Evolutionary conservation across 2,797 vertebrate genomes (phyloP).

Genomic region (Pristis pectinata): DNA sequence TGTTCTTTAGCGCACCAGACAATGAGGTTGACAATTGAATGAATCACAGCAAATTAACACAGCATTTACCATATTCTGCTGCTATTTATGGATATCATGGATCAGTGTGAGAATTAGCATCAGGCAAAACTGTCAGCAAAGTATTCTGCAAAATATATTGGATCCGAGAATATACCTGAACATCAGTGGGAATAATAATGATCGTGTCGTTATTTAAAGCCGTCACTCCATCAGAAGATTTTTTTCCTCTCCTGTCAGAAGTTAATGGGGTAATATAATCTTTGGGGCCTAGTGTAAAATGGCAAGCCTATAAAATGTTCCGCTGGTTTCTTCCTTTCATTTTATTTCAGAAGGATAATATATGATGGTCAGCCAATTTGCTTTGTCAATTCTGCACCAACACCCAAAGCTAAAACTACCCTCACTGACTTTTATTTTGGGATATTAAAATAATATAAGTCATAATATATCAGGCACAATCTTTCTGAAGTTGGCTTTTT

Average conservation of each 20-base stretch:
- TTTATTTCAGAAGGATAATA: neutral
- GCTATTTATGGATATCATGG: neutral
- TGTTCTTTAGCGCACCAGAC: neutral
- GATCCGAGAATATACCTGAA: neutral
- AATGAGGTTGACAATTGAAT: neutral
- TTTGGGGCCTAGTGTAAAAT: neutral
- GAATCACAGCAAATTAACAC: slow-evolving; percentile 10
- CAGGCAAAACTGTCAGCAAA: neutral
- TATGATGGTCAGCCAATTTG: neutral
- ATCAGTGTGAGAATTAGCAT: neutral
- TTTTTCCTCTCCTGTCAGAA: neutral
- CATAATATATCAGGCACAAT: neutral
- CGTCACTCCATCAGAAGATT: neutral
- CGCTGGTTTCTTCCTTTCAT: neutral
- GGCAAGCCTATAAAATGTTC: neutral
- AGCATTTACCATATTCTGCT: neutral
- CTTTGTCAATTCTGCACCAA: neutral
- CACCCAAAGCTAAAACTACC: neutral
- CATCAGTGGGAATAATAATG: neutral
- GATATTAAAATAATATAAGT: neutral
- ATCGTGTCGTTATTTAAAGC: neutral
- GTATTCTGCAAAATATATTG: neutral
- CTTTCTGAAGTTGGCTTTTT: neutral
- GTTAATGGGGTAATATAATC: neutral
- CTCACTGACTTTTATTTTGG: neutral